Evolutionary conservation across 2,113 vertebrate species (phyloP).

Genomic region (Festucalex cinctus): DNA sequence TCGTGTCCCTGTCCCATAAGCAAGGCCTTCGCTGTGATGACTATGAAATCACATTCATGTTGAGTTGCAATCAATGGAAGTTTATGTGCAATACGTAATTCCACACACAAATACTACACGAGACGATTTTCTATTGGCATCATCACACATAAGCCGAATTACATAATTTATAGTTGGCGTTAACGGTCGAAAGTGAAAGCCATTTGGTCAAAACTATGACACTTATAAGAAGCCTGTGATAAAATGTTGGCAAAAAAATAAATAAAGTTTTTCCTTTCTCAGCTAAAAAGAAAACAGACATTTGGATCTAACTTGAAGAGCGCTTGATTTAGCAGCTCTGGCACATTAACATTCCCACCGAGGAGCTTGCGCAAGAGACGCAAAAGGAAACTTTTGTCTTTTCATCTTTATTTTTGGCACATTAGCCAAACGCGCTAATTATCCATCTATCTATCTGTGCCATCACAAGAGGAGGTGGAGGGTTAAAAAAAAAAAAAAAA

Average conservation of each 20-base stretch:
- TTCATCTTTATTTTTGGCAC: slow-evolving; percentile 48
- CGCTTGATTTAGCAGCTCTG: slow-evolving; percentile 25
- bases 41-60: background rate
- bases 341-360: slow-evolving; percentile 18
- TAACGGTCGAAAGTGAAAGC: background rate
- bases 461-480: slow-evolving; percentile 22
- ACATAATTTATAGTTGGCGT: too few species aligned
- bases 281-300: background rate
- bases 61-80: too few species aligned
- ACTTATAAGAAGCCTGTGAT: background rate
- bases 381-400: slow-evolving; percentile 32
- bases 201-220: background rate
- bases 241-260: background rate
- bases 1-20: slow-evolving; percentile 6
- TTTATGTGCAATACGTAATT: too few species aligned
- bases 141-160: too few species aligned
- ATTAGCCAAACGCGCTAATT: slow-evolving; percentile 31
- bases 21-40: background rate
- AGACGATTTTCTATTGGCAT: too few species aligned
- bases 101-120: too few species aligned
- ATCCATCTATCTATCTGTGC: slow-evolving; percentile 27
- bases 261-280: background rate
- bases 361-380: slow-evolving; percentile 21
- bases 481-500: slow-evolving; percentile 18
- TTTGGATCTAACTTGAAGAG: slow-evolving; percentile 8